Conservation (phyloP, 1,140 invertebrate genomes). For the Listronotus oregonensis region DNA sequence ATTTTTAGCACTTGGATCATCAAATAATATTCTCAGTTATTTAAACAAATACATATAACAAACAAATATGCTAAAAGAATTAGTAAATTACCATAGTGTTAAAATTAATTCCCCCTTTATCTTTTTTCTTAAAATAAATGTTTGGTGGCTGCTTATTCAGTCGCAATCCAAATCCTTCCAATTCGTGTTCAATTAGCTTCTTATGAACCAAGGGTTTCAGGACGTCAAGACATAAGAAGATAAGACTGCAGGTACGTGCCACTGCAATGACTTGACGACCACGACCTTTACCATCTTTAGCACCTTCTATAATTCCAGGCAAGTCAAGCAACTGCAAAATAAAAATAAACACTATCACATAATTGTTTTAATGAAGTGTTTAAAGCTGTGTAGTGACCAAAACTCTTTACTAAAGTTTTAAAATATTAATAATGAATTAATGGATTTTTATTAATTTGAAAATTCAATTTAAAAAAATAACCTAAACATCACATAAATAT, state of each 20-base stretch:
- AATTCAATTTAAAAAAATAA: no score
- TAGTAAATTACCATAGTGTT: conserved; percentile 73
- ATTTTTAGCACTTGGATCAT: no score
- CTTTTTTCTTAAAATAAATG: conserved; percentile 95
- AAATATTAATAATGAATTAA: no score
- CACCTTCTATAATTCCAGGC: conserved; percentile 99
- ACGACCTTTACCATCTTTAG: conserved; percentile 98
- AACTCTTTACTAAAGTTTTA: no score
- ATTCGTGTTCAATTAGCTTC: conserved; percentile 93
- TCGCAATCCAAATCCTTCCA: conserved; percentile 97
- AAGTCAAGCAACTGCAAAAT: conserved; percentile 82
- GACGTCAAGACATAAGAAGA: conserved; percentile 98
- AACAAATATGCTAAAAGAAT: neutral
- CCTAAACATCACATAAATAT: no score
- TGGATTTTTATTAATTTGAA: no score
- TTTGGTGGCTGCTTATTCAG: conserved; percentile 97
- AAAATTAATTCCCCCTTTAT: conserved; percentile 96
- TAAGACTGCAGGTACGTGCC: conserved; percentile 95
- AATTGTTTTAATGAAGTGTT: no score
- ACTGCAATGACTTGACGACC: conserved; percentile 99
- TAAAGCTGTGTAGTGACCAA: no score
- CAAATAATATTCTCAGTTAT: no score
- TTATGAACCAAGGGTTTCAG: conserved; percentile 97
- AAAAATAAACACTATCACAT: no score
- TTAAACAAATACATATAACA: no score